Evolutionary conservation across 2,888 invertebrate genomes (phyloP), one percentile per base, ranked within the genome.

Genomic region (Tryphoninae sp.): DNA sequence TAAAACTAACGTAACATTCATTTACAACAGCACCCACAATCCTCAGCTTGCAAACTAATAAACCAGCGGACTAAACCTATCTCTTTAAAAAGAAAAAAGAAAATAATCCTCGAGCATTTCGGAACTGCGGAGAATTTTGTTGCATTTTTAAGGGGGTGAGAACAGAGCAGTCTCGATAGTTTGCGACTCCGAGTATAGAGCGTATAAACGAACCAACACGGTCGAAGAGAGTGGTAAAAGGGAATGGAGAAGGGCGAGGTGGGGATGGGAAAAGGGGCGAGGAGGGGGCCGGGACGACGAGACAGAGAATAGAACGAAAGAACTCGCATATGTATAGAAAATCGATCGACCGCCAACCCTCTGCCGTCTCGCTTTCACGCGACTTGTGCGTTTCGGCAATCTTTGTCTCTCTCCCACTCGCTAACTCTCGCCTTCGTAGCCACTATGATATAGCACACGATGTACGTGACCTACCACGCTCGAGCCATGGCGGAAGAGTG

Each of bases 401-500:
- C 72, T 23, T 62, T 22, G 68, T 65, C 58, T 40, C 73, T 62
- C 78, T 9, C 64, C 55, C 19, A 53, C 33, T 61, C 40, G 1
- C 42, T 2, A 2, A n/a, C 8, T 33, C 62, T 62, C 40, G 2
- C 42, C 62, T 62, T 16, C 62, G 55, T 55, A 33, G 8, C 62
- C 42, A 33, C 77, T n/a, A 78, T 72, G 9, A 19, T 55, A 19
- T 55, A 55, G 22, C 55, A 55, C 19, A 55, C 9, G 55, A 55
- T 19, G 84, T 83, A 84, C 84, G 84, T 84, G 84, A 84, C 84
- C 83, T 83, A 83, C 81, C 83, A 84, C 73, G 81, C 59, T 78
- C 76, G 62, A 71, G 81, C 65, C 78, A 85, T 85, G 85, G 85
- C 84, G 84, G 82, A 83, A 82, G 79, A 74, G 42, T 59, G 7